A percentile compares a stretch with the other conserved stretches of the same genome.
Conservation (phyloP, 2,888 invertebrate genomes). For the Dasypogon diadema region DNA sequence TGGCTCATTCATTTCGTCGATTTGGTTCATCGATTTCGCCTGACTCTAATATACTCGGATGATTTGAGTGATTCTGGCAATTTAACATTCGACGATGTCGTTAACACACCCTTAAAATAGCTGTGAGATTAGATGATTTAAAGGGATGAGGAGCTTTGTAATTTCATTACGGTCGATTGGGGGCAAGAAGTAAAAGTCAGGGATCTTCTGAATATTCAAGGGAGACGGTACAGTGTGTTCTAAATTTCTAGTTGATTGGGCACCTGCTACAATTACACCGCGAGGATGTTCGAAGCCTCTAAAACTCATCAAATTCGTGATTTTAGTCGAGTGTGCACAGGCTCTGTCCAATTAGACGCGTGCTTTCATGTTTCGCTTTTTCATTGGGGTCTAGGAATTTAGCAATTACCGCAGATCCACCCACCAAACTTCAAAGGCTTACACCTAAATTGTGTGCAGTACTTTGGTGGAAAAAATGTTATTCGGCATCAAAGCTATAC, state of each 20-base stretch:
- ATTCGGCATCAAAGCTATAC: too few species aligned
- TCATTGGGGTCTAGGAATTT: background rate
- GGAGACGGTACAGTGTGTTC: conserved; percentile 1
- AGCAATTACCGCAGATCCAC: background rate
- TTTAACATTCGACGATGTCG: background rate
- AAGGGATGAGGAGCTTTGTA: background rate
- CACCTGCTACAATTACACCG: conserved; percentile 1
- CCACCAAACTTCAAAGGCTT: too few species aligned
- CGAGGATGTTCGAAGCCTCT: background rate
- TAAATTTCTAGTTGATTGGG: conserved; percentile 15
- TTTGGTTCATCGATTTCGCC: background rate
- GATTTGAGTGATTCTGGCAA: background rate
- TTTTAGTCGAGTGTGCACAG: background rate
- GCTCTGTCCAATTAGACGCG: background rate
- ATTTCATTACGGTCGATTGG: background rate
- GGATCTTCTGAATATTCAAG: conserved; percentile 24
- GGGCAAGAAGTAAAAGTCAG: background rate
- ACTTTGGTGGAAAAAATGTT: too few species aligned
- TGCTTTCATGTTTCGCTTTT: conserved; percentile 3
- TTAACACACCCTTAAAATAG: background rate
- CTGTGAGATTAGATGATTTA: background rate
- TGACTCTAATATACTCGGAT: background rate
- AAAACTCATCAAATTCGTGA: background rate
- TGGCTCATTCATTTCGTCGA: conserved; percentile 8
- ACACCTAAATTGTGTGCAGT: too few species aligned